Evolutionary conservation across 2,888 invertebrate species (phyloP).

Genomic region (Polietes domitor): DNA sequence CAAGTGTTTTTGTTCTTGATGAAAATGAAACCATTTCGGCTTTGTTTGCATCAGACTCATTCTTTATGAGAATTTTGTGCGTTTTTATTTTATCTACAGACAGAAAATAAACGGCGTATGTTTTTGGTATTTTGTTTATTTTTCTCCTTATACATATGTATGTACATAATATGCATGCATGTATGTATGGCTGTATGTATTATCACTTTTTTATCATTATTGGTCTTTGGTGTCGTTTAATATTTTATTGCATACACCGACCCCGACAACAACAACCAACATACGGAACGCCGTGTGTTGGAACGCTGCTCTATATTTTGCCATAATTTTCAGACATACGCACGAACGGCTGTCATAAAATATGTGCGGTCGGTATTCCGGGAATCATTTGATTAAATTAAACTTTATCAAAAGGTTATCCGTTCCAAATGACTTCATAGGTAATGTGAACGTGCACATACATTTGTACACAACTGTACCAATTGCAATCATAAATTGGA

Average conservation of each 20-base stretch:
- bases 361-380: slow-evolving; percentile 46
- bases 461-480: neutral
- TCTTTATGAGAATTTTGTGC: slow-evolving; percentile 23
- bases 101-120: slow-evolving; percentile 17
- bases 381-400: slow-evolving; percentile 59
- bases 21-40: neutral
- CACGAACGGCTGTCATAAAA: slow-evolving; percentile 35
- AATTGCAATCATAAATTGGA: no score
- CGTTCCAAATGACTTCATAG: slow-evolving; percentile 47
- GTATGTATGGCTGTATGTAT: neutral
- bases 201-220: slow-evolving; percentile 21
- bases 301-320: neutral
- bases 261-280: slow-evolving; percentile 27
- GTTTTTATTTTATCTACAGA: slow-evolving; percentile 50
- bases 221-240: slow-evolving; percentile 43
- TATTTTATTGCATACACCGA: slow-evolving; percentile 41
- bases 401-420: slow-evolving; percentile 50
- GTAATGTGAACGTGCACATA: slow-evolving; percentile 19
- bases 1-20: slow-evolving; percentile 17
- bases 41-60: slow-evolving; percentile 19
- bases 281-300: no score
- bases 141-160: slow-evolving; percentile 23
- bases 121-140: slow-evolving; percentile 50
- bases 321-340: slow-evolving; percentile 25
- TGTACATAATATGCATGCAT: no score